Evolutionary conservation across 2,888 invertebrate genomes (phyloP).

Genomic region (Trypoxylon attenuatum): DNA sequence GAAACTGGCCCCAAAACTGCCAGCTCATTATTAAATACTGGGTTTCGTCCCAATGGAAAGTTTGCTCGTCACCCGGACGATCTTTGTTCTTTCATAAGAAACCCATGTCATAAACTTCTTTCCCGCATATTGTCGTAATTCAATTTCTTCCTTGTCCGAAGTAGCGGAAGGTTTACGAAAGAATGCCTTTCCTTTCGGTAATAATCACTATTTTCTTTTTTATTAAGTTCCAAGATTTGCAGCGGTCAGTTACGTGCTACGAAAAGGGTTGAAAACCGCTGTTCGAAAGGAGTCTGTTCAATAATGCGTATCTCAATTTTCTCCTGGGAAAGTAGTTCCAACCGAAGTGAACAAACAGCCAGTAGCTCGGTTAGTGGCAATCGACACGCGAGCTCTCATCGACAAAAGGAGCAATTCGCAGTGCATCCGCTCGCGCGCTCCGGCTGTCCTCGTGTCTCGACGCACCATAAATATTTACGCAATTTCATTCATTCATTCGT

Average conservation of each 20-base stretch:
- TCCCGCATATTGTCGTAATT: slow-evolving; percentile 14
- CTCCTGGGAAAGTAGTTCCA: too few relatives aligned
- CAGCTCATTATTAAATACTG: slow-evolving; percentile 47
- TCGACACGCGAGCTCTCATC: slow-evolving; percentile 62
- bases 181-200: too few relatives aligned
- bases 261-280: too few relatives aligned
- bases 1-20: slow-evolving; percentile 59
- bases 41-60: slow-evolving; percentile 31
- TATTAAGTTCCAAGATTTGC: too few relatives aligned
- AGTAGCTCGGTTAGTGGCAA: too few relatives aligned
- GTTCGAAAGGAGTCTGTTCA: too few relatives aligned
- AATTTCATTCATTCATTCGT: slow-evolving; percentile 64
- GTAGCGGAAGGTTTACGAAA: too few relatives aligned
- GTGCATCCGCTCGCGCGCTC: slow-evolving; percentile 47
- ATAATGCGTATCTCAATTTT: too few relatives aligned
- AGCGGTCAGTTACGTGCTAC: too few relatives aligned
- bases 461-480: slow-evolving; percentile 66
- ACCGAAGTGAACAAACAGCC: too few relatives aligned
- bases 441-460: slow-evolving; percentile 45
- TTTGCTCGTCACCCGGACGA: slow-evolving; percentile 20
- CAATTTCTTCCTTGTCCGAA: slow-evolving; percentile 1
- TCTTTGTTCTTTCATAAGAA: slow-evolving; percentile 29
- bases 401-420: slow-evolving; percentile 52
- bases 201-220: too few relatives aligned
- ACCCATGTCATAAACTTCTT: too few relatives aligned